A percentile compares a stretch with the other conserved stretches of the same genome.
Evolutionary conservation across 1,140 invertebrate species (phyloP).

Genomic region (Hestina assimilis): DNA sequence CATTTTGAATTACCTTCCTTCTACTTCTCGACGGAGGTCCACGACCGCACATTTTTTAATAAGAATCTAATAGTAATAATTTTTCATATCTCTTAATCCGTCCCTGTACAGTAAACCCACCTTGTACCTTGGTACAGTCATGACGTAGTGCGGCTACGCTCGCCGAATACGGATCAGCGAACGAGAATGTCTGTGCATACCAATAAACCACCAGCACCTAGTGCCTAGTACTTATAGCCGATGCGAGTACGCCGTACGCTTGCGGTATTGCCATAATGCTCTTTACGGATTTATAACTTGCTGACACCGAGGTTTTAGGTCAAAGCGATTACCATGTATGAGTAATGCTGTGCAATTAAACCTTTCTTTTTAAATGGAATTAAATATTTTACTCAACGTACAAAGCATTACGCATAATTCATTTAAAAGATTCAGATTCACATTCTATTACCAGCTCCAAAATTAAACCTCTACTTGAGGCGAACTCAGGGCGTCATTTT

Average conservation of each 20-base stretch:
- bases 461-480: too few relatives aligned
- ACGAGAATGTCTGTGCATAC: slow-evolving; percentile 12
- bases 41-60: too few relatives aligned
- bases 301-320: background rate
- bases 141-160: slow-evolving; percentile 25
- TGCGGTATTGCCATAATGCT: slow-evolving; percentile 13
- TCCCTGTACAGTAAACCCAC: slow-evolving; percentile 1
- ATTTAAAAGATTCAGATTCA: too few relatives aligned
- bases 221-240: slow-evolving; percentile 12
- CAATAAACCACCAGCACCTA: slow-evolving; percentile 4
- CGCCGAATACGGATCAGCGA: background rate
- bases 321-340: background rate
- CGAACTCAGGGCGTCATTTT: too few relatives aligned
- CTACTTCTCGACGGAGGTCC: too few relatives aligned
- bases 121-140: slow-evolving; percentile 19
- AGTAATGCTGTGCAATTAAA: background rate
- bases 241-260: slow-evolving; percentile 1
- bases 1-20: too few relatives aligned
- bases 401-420: too few relatives aligned
- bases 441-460: too few relatives aligned
- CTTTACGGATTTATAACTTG: slow-evolving; percentile 4
- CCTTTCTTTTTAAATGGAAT: too few relatives aligned
- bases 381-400: too few relatives aligned
- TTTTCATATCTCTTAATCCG: background rate
- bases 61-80: too few relatives aligned